Conservation (phyloP, 2,888 invertebrate species). For the Hipparchia semele region DNA sequence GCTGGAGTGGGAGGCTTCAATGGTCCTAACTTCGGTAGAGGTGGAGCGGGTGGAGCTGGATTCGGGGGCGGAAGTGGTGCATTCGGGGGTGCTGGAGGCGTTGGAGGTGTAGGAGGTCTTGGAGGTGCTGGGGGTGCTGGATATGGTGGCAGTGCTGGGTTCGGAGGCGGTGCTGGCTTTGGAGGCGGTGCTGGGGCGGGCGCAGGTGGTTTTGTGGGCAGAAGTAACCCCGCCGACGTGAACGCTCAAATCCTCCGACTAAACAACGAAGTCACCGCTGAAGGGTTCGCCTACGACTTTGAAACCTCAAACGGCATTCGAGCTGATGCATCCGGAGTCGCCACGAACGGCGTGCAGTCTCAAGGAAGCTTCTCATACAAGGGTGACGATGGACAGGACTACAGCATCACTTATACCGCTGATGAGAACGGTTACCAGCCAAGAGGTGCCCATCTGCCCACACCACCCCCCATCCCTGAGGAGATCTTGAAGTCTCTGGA, state of each 20-base stretch:
- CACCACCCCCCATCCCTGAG: conserved; percentile 78
- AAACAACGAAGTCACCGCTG: conserved; percentile 75
- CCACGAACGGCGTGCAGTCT: conserved; percentile 77
- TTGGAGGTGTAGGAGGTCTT: conserved; percentile 40
- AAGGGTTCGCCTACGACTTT: conserved; percentile 75
- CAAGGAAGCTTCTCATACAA: conserved; percentile 77
- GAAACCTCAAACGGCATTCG: conserved; percentile 78
- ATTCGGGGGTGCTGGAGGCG: conserved; percentile 47
- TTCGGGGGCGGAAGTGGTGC: conserved; percentile 44
- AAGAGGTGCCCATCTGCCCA: conserved; percentile 75
- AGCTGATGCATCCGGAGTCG: conserved; percentile 74
- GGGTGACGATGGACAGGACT: conserved; percentile 78
- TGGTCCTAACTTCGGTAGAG: conserved; percentile 43
- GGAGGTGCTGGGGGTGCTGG: conserved; percentile 48
- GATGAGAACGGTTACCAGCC: conserved; percentile 78
- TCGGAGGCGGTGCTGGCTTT: conserved; percentile 28
- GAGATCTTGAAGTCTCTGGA: conserved; percentile 76
- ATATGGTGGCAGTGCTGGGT: conserved; percentile 31
- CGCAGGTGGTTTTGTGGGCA: conserved; percentile 48
- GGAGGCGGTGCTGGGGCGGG: conserved; percentile 42
- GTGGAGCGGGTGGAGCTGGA: conserved; percentile 44
- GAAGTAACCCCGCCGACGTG: conserved; percentile 63
- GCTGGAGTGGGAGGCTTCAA: conserved; percentile 46
- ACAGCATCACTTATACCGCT: conserved; percentile 78
- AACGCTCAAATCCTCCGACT: conserved; percentile 68